Evolutionary conservation across 2,113 vertebrate species (phyloP).

Genomic region (Suncus etruscus): DNA sequence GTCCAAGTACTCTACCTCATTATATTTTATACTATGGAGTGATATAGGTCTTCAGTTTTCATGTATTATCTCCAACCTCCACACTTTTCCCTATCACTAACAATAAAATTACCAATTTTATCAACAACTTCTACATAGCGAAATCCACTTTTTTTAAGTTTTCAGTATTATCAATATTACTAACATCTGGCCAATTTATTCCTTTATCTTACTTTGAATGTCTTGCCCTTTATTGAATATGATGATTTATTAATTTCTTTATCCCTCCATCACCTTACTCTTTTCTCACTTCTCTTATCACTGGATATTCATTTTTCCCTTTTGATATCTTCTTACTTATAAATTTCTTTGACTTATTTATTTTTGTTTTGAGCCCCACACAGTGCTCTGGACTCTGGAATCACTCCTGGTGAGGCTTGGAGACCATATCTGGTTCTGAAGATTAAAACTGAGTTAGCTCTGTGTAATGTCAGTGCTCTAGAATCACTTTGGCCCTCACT

Average conservation of each 20-base stretch:
- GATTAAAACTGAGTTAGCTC: too few relatives aligned
- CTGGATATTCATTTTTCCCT: background rate
- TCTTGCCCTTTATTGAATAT: background rate
- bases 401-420: too few relatives aligned
- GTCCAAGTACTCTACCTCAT: background rate
- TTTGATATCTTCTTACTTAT: too few relatives aligned
- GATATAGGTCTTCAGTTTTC: background rate
- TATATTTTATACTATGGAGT: background rate
- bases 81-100: background rate
- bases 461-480: too few relatives aligned
- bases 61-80: background rate
- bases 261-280: background rate
- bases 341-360: too few relatives aligned
- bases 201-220: background rate
- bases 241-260: background rate
- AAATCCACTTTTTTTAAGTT: background rate
- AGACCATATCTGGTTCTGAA: too few relatives aligned
- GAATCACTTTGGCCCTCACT: too few relatives aligned
- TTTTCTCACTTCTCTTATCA: background rate
- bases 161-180: background rate
- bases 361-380: too few relatives aligned
- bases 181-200: background rate
- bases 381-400: too few relatives aligned
- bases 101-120: background rate
- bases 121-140: background rate